A percentile compares a stretch with the other conserved stretches of the same genome.
Conservation (phyloP, 2,888 invertebrate genomes). For the Ceramica pisi region DNA sequence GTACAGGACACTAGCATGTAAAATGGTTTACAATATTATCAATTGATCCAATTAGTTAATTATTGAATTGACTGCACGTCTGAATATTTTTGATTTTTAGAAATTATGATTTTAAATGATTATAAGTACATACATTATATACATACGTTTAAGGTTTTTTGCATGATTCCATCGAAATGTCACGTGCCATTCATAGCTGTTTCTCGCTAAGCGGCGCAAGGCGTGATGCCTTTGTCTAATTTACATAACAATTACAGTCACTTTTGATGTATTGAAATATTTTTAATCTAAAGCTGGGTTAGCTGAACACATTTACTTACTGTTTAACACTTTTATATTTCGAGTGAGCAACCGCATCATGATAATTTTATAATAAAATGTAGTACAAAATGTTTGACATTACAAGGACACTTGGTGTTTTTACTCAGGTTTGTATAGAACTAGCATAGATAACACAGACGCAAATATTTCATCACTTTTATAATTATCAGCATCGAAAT, state of each 20-base stretch:
- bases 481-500: constrained; percentile 63
- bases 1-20: constrained; percentile 76
- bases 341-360: constrained; percentile 67
- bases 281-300: constrained; percentile 42
- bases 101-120: constrained; percentile 64
- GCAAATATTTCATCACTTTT: constrained; percentile 67
- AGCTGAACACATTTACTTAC: constrained; percentile 52
- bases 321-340: constrained; percentile 62
- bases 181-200: constrained; percentile 74
- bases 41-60: constrained; percentile 70
- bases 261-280: constrained; percentile 50
- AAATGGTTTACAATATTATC: constrained; percentile 71
- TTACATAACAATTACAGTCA: constrained; percentile 36
- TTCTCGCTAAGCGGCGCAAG: constrained; percentile 38
- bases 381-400: constrained; percentile 77
- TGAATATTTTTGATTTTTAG: constrained; percentile 67
- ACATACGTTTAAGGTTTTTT: constrained; percentile 59
- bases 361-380: constrained; percentile 71
- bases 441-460: constrained; percentile 63
- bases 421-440: constrained; percentile 74
- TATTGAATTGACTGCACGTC: constrained; percentile 67
- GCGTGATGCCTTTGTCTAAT: constrained; percentile 51
- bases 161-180: constrained; percentile 67
- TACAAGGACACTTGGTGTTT: constrained; percentile 74
- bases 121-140: constrained; percentile 66